Conservation (phyloP, 2,888 invertebrate genomes). For the Rhagophthalmus giganteus region DNA sequence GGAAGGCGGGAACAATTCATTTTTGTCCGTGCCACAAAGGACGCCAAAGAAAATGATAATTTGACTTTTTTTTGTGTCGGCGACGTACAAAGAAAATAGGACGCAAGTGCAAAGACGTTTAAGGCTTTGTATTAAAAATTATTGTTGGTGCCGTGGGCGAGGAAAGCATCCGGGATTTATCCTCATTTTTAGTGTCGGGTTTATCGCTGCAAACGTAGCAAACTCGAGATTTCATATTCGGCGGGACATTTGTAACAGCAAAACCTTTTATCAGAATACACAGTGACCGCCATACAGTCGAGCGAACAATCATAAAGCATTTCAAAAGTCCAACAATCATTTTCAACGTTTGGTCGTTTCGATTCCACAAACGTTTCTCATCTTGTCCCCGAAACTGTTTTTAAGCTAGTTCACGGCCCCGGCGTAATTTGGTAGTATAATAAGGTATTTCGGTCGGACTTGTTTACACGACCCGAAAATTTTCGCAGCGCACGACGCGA, state of each 20-base stretch:
- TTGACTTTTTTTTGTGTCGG: conserved; percentile 3
- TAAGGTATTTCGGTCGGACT: conserved; percentile 38
- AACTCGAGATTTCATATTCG: conserved; percentile 42
- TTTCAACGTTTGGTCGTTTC: conserved; percentile 14
- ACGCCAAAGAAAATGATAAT: background rate
- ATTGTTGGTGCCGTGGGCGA: conserved; percentile 33
- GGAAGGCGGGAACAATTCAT: no score
- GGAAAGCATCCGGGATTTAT: conserved; percentile 46
- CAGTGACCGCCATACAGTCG: conserved; percentile 44
- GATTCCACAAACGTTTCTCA: conserved; percentile 21
- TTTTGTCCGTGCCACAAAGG: no score
- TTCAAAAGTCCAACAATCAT: conserved; percentile 30
- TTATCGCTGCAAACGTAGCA: conserved; percentile 47
- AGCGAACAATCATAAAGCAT: conserved; percentile 38
- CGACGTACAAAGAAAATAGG: conserved; percentile 6
- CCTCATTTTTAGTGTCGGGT: conserved; percentile 50
- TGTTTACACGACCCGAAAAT: conserved; percentile 38
- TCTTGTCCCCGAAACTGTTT: conserved; percentile 21
- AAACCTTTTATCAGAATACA: conserved; percentile 48
- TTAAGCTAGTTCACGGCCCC: conserved; percentile 17
- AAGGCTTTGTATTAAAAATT: conserved; percentile 30
- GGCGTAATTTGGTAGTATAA: conserved; percentile 44
- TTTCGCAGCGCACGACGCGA: conserved; percentile 2
- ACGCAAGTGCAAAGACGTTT: conserved; percentile 11
- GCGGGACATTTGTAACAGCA: conserved; percentile 47